phyloP scores from a whole-genome alignment of 2,797 vertebrate genomes.

The Mus spretus region DNA sequence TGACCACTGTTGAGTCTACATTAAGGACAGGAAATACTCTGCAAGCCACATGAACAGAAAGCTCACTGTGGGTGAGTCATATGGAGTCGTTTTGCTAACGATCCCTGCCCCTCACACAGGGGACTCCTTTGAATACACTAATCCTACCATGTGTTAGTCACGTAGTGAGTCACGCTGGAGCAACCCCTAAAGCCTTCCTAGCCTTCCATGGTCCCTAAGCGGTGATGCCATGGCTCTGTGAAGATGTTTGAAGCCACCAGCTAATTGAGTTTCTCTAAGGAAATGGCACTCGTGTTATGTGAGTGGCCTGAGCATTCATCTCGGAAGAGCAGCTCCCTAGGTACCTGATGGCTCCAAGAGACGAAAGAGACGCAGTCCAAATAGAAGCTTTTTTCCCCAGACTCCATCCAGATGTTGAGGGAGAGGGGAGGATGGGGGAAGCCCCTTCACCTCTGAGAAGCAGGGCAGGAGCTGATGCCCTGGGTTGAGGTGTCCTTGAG shows the following conservation, averaged over 20 bases:
- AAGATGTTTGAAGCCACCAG: background rate
- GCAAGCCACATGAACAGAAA: background rate
- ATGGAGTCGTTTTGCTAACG: too few relatives aligned
- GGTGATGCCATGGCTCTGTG: accelerated
- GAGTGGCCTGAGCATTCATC: background rate
- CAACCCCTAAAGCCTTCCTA: background rate
- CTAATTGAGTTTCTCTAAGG: background rate
- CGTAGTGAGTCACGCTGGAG: background rate
- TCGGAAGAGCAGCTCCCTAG: background rate
- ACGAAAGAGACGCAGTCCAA: background rate
- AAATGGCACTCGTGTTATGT: background rate
- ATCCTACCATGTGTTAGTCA: background rate
- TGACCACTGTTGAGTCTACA: background rate
- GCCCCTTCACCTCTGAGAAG: background rate
- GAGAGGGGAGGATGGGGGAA: too few relatives aligned
- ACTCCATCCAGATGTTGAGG: background rate
- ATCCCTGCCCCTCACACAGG: background rate
- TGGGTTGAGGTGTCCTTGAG: accelerated
- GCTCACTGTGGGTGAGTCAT: too few relatives aligned
- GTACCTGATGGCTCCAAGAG: background rate
- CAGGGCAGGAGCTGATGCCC: accelerated
- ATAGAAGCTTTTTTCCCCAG: background rate
- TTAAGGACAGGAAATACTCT: background rate
- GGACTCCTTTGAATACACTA: background rate
- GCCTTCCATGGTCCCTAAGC: background rate